Evolutionary conservation across 2,113 vertebrate species (phyloP).

Genomic region (Chelonoidis abingdonii): DNA sequence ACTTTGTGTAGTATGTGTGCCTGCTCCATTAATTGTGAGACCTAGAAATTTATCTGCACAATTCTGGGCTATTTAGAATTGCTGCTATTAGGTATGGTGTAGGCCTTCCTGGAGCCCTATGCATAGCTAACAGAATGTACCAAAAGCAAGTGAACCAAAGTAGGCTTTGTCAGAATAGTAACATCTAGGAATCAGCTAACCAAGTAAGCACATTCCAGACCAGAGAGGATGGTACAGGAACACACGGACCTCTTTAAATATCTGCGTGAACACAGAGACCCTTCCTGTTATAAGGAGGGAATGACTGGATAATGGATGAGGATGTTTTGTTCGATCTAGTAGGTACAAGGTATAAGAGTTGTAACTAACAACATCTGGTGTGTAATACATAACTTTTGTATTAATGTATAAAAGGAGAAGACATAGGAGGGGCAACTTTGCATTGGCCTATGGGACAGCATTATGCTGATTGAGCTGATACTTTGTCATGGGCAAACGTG

Average conservation of each 20-base stretch:
- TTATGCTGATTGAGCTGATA: background rate
- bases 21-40: background rate
- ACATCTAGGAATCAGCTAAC: background rate
- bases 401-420: background rate
- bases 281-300: background rate
- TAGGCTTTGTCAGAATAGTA: background rate
- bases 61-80: background rate
- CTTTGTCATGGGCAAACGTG: background rate
- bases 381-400: background rate
- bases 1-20: background rate
- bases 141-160: background rate
- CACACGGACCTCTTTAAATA: background rate
- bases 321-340: background rate
- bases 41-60: background rate
- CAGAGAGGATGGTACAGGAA: background rate
- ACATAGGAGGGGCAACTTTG: background rate
- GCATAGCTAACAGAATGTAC: background rate
- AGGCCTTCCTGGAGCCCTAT: background rate
- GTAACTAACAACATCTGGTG: background rate
- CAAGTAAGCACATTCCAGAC: background rate
- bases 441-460: background rate
- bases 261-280: too few species aligned
- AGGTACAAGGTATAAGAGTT: background rate
- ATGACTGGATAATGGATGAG: background rate
- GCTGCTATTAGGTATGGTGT: background rate